These are phyloP conservation scores for Bombus polaris DNA, from an alignment of 1,140 invertebrate genomes.

Conservation along the genomic window DNA sequence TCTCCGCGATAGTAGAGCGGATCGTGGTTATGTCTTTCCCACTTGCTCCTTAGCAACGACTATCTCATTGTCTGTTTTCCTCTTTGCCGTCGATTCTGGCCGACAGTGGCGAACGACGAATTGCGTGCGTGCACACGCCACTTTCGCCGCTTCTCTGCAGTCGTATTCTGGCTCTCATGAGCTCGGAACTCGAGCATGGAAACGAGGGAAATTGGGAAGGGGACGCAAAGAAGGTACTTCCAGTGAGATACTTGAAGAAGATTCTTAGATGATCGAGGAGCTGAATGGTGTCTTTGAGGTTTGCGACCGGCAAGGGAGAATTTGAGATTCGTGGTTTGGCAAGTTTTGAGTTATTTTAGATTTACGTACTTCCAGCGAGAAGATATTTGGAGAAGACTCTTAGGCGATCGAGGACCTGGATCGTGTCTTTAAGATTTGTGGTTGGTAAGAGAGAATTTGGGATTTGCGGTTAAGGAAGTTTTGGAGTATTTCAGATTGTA, in stretches of 20 bases:
- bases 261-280: not conserved
- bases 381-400: too few species aligned
- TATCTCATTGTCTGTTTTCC: not conserved
- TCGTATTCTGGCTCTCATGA: not conserved
- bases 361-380: too few species aligned
- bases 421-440: too few species aligned
- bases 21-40: not conserved
- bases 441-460: too few species aligned
- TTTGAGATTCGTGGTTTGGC: too few species aligned
- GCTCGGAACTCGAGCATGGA: not conserved
- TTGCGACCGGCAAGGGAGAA: too few species aligned
- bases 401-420: too few species aligned
- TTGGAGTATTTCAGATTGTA: too few species aligned
- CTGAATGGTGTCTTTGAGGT: too few species aligned
- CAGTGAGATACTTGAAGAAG: not conserved
- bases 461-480: too few species aligned
- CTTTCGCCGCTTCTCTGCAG: conserved; percentile 1
- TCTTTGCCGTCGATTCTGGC: too few species aligned
- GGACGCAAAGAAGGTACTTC: not conserved
- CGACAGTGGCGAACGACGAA: conserved; percentile 1
- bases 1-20: not conserved
- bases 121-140: conserved; percentile 1
- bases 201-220: not conserved
- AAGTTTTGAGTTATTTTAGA: too few species aligned
- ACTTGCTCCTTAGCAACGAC: not conserved